Evolutionary conservation across 2,888 invertebrate genomes (phyloP).

Genomic region (Acleris emargana): DNA sequence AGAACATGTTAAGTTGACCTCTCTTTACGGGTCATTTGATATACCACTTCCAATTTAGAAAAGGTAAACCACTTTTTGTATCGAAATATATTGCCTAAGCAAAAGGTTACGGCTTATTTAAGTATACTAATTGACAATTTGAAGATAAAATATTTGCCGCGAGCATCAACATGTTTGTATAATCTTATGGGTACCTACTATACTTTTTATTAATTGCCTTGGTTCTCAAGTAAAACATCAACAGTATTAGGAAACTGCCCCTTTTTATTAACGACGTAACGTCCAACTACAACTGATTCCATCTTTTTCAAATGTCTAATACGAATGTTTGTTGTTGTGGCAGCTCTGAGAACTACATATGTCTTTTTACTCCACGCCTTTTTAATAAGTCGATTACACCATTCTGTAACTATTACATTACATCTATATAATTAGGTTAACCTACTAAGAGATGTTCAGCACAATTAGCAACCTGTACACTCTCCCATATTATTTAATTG

Average conservation of each 20-base stretch:
- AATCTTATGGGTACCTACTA: background rate
- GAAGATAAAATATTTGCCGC: slow-evolving; percentile 18
- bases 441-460: slow-evolving; percentile 13
- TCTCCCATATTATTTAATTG: slow-evolving; percentile 56
- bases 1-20: slow-evolving; percentile 23
- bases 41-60: slow-evolving; percentile 16
- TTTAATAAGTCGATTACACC: slow-evolving; percentile 1
- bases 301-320: too few relatives aligned
- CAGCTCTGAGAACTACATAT: slow-evolving; percentile 1
- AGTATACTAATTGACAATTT: slow-evolving; percentile 25
- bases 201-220: background rate
- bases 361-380: background rate
- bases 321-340: background rate
- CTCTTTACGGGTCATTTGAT: slow-evolving; percentile 28
- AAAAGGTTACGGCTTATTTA: slow-evolving; percentile 29
- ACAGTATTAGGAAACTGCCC: too few relatives aligned
- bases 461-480: slow-evolving; percentile 44
- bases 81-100: slow-evolving; percentile 26
- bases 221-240: too few relatives aligned
- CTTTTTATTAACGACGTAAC: too few relatives aligned
- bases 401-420: background rate
- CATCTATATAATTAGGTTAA: slow-evolving; percentile 14
- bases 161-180: background rate
- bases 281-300: too few relatives aligned
- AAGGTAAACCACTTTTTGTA: slow-evolving; percentile 36